Evolutionary conservation across 2,113 vertebrate species (phyloP).

Genomic region (Ahaetulla prasina): DNA sequence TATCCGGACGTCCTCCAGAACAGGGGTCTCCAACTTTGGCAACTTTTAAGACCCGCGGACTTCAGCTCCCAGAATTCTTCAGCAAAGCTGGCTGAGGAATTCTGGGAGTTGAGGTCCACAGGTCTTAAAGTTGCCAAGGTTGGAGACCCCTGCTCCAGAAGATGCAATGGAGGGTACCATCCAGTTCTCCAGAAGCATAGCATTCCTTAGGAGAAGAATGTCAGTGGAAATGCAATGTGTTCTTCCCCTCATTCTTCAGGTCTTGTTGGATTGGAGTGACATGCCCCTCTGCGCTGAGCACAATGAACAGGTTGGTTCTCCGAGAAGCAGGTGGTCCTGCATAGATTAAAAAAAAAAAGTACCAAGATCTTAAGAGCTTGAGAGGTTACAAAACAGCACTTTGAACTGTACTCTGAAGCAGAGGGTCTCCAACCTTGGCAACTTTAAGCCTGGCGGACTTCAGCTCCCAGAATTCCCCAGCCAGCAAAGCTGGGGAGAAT

Average conservation of each 20-base stretch:
- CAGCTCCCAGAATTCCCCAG: too few species aligned
- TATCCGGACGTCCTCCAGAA: background rate
- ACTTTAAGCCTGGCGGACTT: too few species aligned
- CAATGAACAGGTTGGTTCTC: background rate
- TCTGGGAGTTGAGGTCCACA: too few species aligned
- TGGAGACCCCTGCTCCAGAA: too few species aligned
- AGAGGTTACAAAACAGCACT: background rate
- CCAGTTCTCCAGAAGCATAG: background rate
- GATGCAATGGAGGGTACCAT: background rate
- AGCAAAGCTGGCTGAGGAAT: too few species aligned
- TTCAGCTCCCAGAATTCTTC: too few species aligned
- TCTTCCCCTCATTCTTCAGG: background rate
- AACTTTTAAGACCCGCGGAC: too few species aligned
- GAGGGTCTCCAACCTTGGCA: too few species aligned
- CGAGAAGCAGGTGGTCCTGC: background rate
- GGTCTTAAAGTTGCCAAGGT: too few species aligned
- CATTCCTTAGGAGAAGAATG: background rate
- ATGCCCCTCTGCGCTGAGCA: background rate
- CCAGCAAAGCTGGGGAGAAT: too few species aligned
- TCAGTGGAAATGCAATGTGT: background rate
- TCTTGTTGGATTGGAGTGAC: background rate
- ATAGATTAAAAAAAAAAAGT: background rate
- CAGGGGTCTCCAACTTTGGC: too few species aligned
- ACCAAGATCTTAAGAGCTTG: background rate
- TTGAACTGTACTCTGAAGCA: background rate